Evolutionary conservation across 2,113 vertebrate genomes (phyloP), one percentile per base, ranked within the genome.

Genomic region (Aplodontia rufa): DNA sequence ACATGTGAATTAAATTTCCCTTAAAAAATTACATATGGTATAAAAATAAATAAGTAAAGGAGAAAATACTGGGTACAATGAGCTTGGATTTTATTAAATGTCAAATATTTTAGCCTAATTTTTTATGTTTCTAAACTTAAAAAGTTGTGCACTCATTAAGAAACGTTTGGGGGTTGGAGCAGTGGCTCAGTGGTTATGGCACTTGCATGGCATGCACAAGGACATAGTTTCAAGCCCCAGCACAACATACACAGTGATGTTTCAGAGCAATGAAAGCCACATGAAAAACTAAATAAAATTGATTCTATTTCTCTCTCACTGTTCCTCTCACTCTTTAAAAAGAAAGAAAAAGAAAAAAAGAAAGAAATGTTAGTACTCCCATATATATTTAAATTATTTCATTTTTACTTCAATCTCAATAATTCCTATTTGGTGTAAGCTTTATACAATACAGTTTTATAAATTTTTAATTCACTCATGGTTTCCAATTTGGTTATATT

Each of bases 1-100:
- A 90, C 93, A 97, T 96, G 40, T 83, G 78, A 96, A 93, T 87
- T 93, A 90, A 75, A 96, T 95, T 96, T 95, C 72, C 79, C 40
- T 95, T 97, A 24, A 97, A 97, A 97, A 94, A 86, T 53, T 87
- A 62, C 91, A 92, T 94, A 94, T 96, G 75, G 51, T 60, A 37
- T 92, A 81, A 95, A 96, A 96, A 86, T 86, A 96, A 95, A 76
- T 75, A 86, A 17, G 32, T 75, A 86, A 17, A 28, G 20, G 4
- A 87, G 42, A 51, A 96, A 90, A 78, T 87, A 81, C 14, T 78
- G 37, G 42, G 16, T 90, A 96, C n/a, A 84, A 49, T 49, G 16
- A 90, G 35, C 19, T 96, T 96, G 71, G 66, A 78, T 37, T 92
- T 96, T 84, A 91, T 90, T 92, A 96, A 97, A 90, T 95, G 75